Conservation (phyloP, 2,113 vertebrate genomes). For the Macaca mulatta region DNA sequence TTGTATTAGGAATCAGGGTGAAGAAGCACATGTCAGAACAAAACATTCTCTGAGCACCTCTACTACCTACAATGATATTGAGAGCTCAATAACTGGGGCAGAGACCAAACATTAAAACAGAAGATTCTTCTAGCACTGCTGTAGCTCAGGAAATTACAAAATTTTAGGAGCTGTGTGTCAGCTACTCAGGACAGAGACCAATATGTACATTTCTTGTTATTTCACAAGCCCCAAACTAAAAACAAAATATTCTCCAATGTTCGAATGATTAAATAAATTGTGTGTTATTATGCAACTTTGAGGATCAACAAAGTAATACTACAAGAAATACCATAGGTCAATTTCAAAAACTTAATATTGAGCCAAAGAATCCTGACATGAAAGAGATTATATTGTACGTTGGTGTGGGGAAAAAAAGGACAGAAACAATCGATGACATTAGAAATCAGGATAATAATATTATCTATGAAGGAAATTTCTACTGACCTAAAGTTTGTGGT, state of each 20-base stretch:
- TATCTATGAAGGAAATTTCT: background rate
- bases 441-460: background rate
- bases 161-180: background rate
- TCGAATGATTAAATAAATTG: background rate
- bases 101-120: background rate
- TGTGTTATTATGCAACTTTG: background rate
- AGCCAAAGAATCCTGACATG: background rate
- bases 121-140: too few relatives aligned
- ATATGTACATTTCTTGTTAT: background rate
- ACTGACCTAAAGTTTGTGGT: background rate
- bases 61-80: background rate
- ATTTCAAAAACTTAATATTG: background rate
- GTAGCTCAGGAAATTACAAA: background rate
- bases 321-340: background rate
- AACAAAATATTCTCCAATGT: background rate
- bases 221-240: background rate
- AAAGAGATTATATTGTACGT: background rate
- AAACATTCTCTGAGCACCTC: too few relatives aligned
- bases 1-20: background rate
- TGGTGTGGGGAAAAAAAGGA: too few relatives aligned
- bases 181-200: background rate
- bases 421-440: background rate
- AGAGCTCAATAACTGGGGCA: background rate
- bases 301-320: background rate
- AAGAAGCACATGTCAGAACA: background rate